Evolutionary conservation across 2,113 vertebrate genomes (phyloP), one percentile per base, ranked within the genome.

Genomic region (Epinephelus cyanopodus): DNA sequence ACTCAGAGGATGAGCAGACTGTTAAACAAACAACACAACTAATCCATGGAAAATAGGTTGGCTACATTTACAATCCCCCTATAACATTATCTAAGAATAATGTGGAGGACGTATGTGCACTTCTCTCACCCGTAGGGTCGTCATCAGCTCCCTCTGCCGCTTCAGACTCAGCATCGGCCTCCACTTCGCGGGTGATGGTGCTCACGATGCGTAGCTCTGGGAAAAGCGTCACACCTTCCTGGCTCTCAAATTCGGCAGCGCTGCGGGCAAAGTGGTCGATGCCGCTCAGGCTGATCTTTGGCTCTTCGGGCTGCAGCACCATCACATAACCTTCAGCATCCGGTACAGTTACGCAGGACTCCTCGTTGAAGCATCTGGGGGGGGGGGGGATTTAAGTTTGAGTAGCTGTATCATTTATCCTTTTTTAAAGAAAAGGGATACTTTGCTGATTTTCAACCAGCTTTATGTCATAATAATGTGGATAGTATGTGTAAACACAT

Each of bases 261-360:
- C 97, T 97, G n/a, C 98, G 97, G 29, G 98, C 98, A 61, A 99
- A 99, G 84, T 99, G 98, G 92, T 98, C 97, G 23, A 99, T 95
- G 65, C 98, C 98, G 0, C 98, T 99, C 48, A 99, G 94, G 92
- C 98, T 99, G 95, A 99, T 99, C 77, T 97, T 98, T 0, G 98
- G 98, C 25, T 99, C 98, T 58, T 99, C 98, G 0, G 98, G 98
- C 89, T 99, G 98, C 89, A 99, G 71, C 45, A 99, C 98, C 97
- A 98, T 97, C 56, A 99, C 94, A 0, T 97, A 98, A 2, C 98
- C 96, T 56, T 98, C 98, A 1, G 97, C 95, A 0, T 97, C 95
- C 0, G 97, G 97, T 14, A 99, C 86, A 0, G 94, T 86, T 1
- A 97, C 94, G 4, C 98, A 99, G 57, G 96, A 63, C 10, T 98